These are phyloP conservation scores for Tamias sibiricus DNA, from an alignment of 2,113 vertebrate genomes.

Conservation along the genomic window DNA sequence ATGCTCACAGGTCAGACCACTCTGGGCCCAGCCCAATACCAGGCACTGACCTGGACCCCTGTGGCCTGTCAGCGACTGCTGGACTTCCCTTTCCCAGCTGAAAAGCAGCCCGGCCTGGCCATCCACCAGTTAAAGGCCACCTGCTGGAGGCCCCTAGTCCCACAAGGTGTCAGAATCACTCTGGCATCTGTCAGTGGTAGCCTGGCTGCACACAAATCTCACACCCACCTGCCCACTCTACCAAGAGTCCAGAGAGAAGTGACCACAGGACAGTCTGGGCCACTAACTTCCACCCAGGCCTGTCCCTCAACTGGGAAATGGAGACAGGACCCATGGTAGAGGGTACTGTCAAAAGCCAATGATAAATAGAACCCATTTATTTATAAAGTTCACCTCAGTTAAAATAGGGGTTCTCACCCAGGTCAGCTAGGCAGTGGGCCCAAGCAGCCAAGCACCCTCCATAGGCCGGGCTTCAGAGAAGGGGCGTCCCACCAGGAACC, in stretches of 20 bases:
- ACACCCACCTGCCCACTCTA: neutral
- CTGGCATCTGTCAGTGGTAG: neutral
- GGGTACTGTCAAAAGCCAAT: neutral
- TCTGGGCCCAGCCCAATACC: accelerated
- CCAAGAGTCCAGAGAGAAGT: neutral
- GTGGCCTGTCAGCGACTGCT: neutral
- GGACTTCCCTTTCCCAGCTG: neutral
- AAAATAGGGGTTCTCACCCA: neutral
- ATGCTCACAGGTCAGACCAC: accelerated
- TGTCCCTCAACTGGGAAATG: neutral
- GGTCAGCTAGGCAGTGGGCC: neutral
- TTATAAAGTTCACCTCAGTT: neutral
- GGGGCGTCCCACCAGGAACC: neutral
- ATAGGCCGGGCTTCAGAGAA: neutral
- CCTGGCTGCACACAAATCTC: neutral
- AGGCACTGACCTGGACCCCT: neutral
- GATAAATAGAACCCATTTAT: neutral
- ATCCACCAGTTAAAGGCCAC: accelerated
- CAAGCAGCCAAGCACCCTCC: neutral
- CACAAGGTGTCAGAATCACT: neutral
- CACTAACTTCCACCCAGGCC: neutral
- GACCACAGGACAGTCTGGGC: neutral
- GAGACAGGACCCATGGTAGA: neutral
- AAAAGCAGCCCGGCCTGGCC: too few species aligned
- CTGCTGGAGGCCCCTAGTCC: neutral